Evolutionary conservation across 2,888 invertebrate genomes (phyloP).

Genomic region (Eilema caniola): DNA sequence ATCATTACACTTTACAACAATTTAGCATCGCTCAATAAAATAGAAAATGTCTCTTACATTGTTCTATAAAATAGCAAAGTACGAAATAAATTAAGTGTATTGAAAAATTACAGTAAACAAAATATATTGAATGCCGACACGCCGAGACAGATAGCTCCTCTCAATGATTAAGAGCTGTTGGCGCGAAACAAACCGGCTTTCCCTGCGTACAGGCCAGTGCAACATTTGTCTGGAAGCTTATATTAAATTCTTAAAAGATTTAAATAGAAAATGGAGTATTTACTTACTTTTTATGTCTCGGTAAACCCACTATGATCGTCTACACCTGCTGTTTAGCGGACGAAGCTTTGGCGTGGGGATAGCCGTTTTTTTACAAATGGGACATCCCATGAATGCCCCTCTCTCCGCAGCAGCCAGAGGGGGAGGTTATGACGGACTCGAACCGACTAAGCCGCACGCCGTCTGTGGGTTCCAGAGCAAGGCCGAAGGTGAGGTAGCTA

Average conservation of each 20-base stretch:
- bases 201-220: not conserved
- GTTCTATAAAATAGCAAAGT: not conserved
- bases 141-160: not conserved
- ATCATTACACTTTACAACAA: not conserved
- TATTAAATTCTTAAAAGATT: not conserved
- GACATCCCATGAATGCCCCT: too few species aligned
- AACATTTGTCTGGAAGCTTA: not conserved
- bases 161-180: not conserved
- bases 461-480: too few species aligned
- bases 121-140: conserved; percentile 3
- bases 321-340: too few species aligned
- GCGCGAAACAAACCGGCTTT: not conserved
- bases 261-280: too few species aligned
- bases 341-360: too few species aligned
- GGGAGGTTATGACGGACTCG: too few species aligned
- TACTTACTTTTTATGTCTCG: too few species aligned
- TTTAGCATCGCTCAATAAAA: not conserved
- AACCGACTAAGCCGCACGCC: too few species aligned
- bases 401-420: too few species aligned
- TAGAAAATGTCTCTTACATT: not conserved
- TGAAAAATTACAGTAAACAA: conserved; percentile 1
- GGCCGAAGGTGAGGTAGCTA: too few species aligned
- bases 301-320: too few species aligned
- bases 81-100: not conserved
- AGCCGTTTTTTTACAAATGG: too few species aligned